phyloP scores from a whole-genome alignment of 2,797 vertebrate species.

The Acropternis orthonyx region DNA sequence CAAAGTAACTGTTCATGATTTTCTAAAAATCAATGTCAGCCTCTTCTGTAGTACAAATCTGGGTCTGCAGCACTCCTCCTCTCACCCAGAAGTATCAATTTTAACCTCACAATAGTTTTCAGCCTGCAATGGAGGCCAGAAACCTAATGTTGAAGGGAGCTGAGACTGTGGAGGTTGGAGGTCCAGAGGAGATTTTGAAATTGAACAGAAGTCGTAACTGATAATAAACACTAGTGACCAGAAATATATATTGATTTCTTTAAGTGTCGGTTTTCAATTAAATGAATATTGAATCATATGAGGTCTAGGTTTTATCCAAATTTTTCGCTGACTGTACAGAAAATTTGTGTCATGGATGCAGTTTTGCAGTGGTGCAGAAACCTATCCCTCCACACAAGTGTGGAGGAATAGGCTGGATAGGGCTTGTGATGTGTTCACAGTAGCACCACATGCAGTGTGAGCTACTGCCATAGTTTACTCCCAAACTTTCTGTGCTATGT shows the following conservation, averaged over 20 bases:
- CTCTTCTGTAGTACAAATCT: neutral
- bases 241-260: neutral
- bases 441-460: fast-evolving
- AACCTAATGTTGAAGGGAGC: neutral
- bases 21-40: neutral
- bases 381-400: neutral
- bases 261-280: neutral
- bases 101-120: neutral
- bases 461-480: neutral
- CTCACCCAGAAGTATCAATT: neutral
- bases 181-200: neutral
- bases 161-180: neutral
- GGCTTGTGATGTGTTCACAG: neutral
- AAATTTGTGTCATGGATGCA: neutral
- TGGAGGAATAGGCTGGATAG: neutral
- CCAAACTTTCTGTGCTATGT: fast-evolving
- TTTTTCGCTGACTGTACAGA: neutral
- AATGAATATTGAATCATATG: neutral
- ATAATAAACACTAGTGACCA: neutral
- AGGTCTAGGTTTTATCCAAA: neutral
- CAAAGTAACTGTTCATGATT: neutral
- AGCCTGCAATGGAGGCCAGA: neutral
- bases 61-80: neutral
- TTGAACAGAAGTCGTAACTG: neutral
- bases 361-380: neutral